A percentile compares a stretch with the other conserved stretches of the same genome.
phyloP scores from a whole-genome alignment of 2,113 vertebrate genomes.

The Mesoclemmys tuberculata region DNA sequence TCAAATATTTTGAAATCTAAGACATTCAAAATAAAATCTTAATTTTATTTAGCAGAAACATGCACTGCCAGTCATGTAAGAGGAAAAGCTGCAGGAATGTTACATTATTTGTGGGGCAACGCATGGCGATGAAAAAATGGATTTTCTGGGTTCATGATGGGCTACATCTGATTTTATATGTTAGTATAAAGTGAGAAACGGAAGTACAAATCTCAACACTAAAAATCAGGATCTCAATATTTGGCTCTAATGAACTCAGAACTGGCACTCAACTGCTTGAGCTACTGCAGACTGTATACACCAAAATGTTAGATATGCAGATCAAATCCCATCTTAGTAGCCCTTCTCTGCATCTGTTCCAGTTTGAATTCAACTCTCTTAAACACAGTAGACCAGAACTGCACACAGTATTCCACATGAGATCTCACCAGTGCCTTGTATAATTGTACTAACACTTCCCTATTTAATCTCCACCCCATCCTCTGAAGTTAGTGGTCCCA shows the following conservation, averaged over 20 bases:
- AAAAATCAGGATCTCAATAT: neutral
- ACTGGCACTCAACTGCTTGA: neutral
- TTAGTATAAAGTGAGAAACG: neutral
- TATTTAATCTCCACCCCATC: too few relatives aligned
- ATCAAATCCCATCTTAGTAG: neutral
- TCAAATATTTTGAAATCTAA: neutral
- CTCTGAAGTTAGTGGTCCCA: too few relatives aligned
- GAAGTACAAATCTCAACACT: neutral
- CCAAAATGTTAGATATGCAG: neutral
- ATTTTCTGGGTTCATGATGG: neutral
- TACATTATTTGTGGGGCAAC: neutral
- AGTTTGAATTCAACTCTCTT: too few relatives aligned
- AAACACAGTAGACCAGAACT: too few relatives aligned
- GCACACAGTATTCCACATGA: too few relatives aligned
- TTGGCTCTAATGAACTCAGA: neutral
- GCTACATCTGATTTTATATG: neutral
- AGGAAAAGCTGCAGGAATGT: neutral
- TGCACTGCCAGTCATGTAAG: neutral
- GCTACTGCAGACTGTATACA: neutral
- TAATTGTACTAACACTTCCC: too few relatives aligned
- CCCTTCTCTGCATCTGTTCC: too few relatives aligned
- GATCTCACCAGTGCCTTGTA: too few relatives aligned
- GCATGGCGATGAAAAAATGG: neutral
- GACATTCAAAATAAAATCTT: neutral
- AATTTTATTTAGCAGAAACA: neutral